Evolutionary conservation across 2,797 vertebrate species (phyloP).

Genomic region (Gastrophryne carolinensis): DNA sequence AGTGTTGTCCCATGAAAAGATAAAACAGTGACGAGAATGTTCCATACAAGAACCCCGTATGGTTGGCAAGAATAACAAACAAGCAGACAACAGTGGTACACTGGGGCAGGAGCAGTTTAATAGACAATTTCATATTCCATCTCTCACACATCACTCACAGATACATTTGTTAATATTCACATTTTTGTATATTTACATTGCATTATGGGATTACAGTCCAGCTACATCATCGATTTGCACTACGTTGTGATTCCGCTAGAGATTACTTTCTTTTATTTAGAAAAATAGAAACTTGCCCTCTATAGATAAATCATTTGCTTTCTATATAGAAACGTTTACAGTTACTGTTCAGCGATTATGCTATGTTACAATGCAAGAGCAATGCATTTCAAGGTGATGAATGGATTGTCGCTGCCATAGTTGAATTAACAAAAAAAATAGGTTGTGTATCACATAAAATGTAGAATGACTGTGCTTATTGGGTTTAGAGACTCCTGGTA

Average conservation of each 20-base stretch:
- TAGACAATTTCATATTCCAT: background rate
- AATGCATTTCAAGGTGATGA: background rate
- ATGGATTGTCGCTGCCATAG: conserved; percentile 19
- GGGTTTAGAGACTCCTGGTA: too few relatives aligned
- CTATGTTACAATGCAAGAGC: background rate
- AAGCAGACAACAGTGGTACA: too few relatives aligned
- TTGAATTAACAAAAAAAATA: background rate
- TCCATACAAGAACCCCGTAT: too few relatives aligned
- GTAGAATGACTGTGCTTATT: too few relatives aligned
- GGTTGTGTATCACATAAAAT: background rate
- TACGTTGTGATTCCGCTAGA: background rate
- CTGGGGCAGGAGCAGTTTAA: background rate
- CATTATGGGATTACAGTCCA: conserved; percentile 11
- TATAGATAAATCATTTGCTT: background rate
- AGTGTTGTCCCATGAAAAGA: too few relatives aligned
- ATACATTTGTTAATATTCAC: conserved; percentile 9
- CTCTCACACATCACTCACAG: background rate
- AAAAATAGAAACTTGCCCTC: conserved; percentile 11
- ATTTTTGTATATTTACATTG: conserved; percentile 17
- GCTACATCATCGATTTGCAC: conserved; percentile 6
- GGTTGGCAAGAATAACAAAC: too few relatives aligned
- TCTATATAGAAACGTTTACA: conserved; percentile 8
- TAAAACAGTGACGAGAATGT: too few relatives aligned
- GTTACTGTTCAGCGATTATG: background rate
- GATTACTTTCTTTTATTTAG: background rate